A percentile compares a stretch with the other conserved stretches of the same genome.
phyloP scores from a whole-genome alignment of 2,113 vertebrate species.

The Melanostigma gelatinosum region DNA sequence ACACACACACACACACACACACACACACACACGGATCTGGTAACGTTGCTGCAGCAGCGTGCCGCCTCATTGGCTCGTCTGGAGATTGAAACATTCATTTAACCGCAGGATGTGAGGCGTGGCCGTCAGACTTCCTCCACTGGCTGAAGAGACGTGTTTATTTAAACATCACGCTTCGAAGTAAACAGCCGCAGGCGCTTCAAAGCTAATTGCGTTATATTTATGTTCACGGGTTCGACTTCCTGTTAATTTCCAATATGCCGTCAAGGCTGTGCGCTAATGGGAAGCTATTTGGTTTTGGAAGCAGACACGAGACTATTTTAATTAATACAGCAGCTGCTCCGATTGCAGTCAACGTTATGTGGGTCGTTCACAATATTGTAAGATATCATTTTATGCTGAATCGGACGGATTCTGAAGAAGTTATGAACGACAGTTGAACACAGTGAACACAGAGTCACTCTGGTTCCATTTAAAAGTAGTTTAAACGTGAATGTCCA shows the following conservation, averaged over 20 bases:
- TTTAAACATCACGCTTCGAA: conserved; percentile 25
- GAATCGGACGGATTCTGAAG: neutral
- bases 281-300: conserved; percentile 16
- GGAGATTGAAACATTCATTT: conserved; percentile 27
- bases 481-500: neutral
- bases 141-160: neutral
- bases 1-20: neutral
- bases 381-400: neutral
- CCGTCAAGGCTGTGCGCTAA: conserved; percentile 6
- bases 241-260: conserved; percentile 37
- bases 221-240: conserved; percentile 23
- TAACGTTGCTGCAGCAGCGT: conserved; percentile 5
- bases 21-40: neutral
- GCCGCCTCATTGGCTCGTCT: conserved; percentile 17
- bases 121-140: conserved; percentile 17
- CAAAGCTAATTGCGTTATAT: conserved; percentile 38
- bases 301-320: neutral
- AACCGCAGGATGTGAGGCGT: conserved; percentile 1
- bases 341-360: neutral
- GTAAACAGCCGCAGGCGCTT: conserved; percentile 34
- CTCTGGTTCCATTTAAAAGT: neutral
- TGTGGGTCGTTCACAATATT: neutral
- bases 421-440: too few species aligned
- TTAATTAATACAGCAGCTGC: neutral
- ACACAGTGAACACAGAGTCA: neutral